Evolutionary conservation across 2,113 vertebrate species (phyloP).

Genomic region (Orientallactaga bullata): DNA sequence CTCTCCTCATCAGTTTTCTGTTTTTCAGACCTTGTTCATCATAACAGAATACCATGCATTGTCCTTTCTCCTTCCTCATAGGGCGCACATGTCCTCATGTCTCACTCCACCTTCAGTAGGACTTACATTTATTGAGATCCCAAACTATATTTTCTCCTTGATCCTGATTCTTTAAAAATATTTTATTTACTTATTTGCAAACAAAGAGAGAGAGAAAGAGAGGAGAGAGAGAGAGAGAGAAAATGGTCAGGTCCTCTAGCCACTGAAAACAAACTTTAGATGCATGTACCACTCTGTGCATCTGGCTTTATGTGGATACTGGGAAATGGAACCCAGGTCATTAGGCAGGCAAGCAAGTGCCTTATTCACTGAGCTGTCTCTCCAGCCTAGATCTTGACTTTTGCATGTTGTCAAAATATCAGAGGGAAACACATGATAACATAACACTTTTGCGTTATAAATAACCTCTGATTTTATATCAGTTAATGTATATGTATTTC

Average conservation of each 20-base stretch:
- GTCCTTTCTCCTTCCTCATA: background rate
- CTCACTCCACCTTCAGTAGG: background rate
- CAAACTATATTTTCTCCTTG: conserved; percentile 18
- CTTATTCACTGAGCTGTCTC: no score
- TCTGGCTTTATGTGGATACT: no score
- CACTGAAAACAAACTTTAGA: no score
- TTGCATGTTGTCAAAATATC: conserved; percentile 3
- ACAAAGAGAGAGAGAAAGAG: no score
- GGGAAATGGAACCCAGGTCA: no score
- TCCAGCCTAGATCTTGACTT: background rate
- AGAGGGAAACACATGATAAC: conserved; percentile 19
- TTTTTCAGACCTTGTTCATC: background rate
- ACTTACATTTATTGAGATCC: background rate
- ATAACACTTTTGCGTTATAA: background rate
- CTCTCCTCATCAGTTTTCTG: background rate
- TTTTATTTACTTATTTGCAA: no score
- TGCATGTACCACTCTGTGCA: no score
- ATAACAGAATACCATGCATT: background rate
- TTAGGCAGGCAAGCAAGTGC: no score
- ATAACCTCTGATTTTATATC: background rate
- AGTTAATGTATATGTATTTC: background rate
- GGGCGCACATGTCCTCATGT: background rate
- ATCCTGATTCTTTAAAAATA: background rate
- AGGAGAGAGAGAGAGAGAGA: no score
- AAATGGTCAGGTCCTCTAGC: no score